Base-by-base conservation (phyloP, 2,113 vertebrate genomes). In the Gobius niger region DNA sequence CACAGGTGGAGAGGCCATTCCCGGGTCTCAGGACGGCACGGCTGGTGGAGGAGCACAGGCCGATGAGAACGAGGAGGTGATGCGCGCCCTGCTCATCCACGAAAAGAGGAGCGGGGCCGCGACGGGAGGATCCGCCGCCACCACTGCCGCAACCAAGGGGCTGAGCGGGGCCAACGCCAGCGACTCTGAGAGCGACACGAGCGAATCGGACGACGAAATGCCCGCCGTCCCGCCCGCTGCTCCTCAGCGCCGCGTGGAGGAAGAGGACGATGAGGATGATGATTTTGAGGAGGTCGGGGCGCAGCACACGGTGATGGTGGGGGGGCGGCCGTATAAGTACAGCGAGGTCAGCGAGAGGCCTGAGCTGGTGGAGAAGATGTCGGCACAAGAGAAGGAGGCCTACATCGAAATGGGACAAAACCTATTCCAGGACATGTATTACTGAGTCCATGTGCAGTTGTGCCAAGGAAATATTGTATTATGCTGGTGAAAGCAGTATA, bases 151-250 rank as follows among this genome's bases (percentile, higher is more conserved):
- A 0, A 61, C 78, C 70, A 82, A 90, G 0, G 88, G 89, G 56
- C 90, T 93, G 0, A 57, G 88, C 46, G 80, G 91, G 0, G 82
- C 86, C 40, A 95, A 94, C 0, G 95, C 87, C 15, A 99, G 98
- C 16, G 96, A 98, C 92, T 99, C 97, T 0, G 98, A 98, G 66
- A 99, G 97, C 0, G 97, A 99, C 89, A 99, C 97, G 11, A 99
- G 97, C 0, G 98, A 99, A 75, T 99, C 98, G 0, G 98, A 98
- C 0, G 96, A 98, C 6, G 96, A 98, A 7, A 88, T 90, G 15
- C 87, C 84, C 8, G 5, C 67, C 0, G 82, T 42, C 6, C 86
- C 81, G 47, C 75, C 83, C 7, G 52, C 76, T 0, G 67, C 74
- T 10, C 0, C 75, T 52, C 77, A 68, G 50, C 74, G 34, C 11